A percentile compares a stretch with the other conserved stretches of the same genome.
Conservation (phyloP, 1,140 invertebrate genomes). For the Ips typographus region DNA sequence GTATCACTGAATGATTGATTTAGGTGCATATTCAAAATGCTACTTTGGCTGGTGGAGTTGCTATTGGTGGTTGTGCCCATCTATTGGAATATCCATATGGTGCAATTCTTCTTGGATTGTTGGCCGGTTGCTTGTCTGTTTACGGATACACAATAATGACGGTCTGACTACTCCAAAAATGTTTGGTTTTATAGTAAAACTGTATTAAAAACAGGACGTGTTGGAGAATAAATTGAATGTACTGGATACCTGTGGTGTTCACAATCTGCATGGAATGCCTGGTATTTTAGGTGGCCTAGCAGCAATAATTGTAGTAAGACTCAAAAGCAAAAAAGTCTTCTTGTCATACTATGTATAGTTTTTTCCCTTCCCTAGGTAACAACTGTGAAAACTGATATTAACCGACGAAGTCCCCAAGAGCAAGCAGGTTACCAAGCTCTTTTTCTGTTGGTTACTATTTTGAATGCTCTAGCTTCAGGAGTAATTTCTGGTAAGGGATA, state of each 20-base stretch:
- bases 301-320: conserved; percentile 69
- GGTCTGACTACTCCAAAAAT: conserved; percentile 55
- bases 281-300: conserved; percentile 81
- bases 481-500: conserved; percentile 70
- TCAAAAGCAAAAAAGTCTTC: conserved; percentile 62
- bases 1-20: background rate
- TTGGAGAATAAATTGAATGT: conserved; percentile 50
- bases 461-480: conserved; percentile 73
- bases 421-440: conserved; percentile 81
- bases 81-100: conserved; percentile 85
- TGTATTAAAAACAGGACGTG: background rate
- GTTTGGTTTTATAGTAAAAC: background rate
- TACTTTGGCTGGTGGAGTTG: conserved; percentile 80
- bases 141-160: conserved; percentile 83
- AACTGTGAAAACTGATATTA: conserved; percentile 15
- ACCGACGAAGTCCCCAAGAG: conserved; percentile 61
- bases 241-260: conserved; percentile 92
- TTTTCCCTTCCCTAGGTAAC: conserved; percentile 59
- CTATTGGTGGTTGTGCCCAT: conserved; percentile 67
- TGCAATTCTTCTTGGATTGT: conserved; percentile 78
- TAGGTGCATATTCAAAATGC: conserved; percentile 82
- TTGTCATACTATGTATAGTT: conserved; percentile 57
- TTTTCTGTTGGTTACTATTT: conserved; percentile 70
- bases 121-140: conserved; percentile 81
- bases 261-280: conserved; percentile 96